These are phyloP conservation scores for Neotoma lepida DNA, from an alignment of 2,113 vertebrate genomes.

Conservation along the genomic window DNA sequence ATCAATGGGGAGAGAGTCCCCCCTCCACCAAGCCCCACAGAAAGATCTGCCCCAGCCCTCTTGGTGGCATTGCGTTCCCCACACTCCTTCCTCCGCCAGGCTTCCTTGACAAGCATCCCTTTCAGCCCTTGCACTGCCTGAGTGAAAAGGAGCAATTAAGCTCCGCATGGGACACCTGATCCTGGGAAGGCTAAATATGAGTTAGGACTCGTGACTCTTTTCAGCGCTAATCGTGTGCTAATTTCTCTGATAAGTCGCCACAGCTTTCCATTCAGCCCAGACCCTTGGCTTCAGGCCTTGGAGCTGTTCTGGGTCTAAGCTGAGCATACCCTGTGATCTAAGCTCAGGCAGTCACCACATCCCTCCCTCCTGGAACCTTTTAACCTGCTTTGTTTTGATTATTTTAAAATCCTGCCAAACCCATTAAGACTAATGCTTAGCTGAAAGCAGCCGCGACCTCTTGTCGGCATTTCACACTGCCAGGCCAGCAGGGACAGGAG, in stretches of 20 bases:
- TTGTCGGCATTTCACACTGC: slow-evolving; percentile 47
- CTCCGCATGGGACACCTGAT: neutral
- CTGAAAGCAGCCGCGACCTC: slow-evolving; percentile 58
- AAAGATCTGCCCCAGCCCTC: neutral
- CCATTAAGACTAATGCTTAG: slow-evolving; percentile 66
- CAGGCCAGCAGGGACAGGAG: neutral
- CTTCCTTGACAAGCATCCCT: neutral
- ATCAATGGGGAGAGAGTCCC: neutral
- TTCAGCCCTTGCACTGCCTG: slow-evolving; percentile 4
- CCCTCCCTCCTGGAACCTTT: slow-evolving; percentile 40
- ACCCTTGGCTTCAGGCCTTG: neutral
- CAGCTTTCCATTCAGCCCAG: slow-evolving; percentile 26
- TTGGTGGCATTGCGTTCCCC: rapidly evolving
- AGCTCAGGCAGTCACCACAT: neutral
- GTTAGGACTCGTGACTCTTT: slow-evolving; percentile 38
- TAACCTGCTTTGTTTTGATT: slow-evolving; percentile 74
- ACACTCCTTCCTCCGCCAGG: rapidly evolving
- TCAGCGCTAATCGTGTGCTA: slow-evolving; percentile 56
- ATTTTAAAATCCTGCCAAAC: slow-evolving; percentile 72
- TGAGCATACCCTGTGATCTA: neutral
- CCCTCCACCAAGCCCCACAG: neutral
- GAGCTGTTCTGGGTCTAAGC: neutral
- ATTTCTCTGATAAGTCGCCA: slow-evolving; percentile 70
- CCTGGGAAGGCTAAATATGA: slow-evolving; percentile 51
- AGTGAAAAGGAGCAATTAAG: neutral